Conservation (phyloP, 2,888 invertebrate genomes). For the Dynastes hyllus region DNA sequence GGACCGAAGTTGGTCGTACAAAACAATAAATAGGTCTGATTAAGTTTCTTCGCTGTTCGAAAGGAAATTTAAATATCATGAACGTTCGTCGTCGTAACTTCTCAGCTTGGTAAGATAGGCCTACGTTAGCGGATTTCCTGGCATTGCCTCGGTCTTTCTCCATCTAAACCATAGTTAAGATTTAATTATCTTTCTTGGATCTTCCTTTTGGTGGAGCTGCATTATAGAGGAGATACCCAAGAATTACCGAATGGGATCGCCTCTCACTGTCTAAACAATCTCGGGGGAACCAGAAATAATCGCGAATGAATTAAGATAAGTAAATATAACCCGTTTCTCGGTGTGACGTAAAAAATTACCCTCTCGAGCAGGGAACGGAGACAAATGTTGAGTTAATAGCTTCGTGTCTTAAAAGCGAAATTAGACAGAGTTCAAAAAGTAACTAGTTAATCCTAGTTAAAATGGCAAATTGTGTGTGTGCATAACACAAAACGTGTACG, state of each 20-base stretch:
- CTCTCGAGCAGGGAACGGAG: not conserved
- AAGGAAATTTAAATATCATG: constrained; percentile 27
- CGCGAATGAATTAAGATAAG: constrained; percentile 25
- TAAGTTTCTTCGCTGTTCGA: constrained; percentile 25
- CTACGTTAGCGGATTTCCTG: constrained; percentile 13
- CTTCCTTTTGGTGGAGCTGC: not conserved
- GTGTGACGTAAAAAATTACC: not conserved
- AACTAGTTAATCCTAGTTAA: not conserved
- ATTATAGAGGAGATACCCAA: not conserved
- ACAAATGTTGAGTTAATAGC: constrained; percentile 5
- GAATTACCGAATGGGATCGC: constrained; percentile 11
- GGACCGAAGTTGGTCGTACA: constrained; percentile 11
- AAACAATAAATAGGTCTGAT: constrained; percentile 42
- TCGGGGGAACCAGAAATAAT: constrained; percentile 7
- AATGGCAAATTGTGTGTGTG: not conserved
- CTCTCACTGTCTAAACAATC: constrained; percentile 7
- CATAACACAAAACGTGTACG: no score
- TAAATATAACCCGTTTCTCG: constrained; percentile 9
- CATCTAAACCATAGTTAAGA: constrained; percentile 2
- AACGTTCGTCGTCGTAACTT: constrained; percentile 23
- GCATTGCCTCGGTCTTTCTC: not conserved
- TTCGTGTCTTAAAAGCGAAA: not conserved
- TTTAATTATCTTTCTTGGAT: constrained; percentile 20
- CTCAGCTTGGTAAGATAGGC: not conserved
- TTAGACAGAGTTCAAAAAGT: not conserved